Evolutionary conservation across 2,888 invertebrate species (phyloP), one percentile per base, ranked within the genome.

Genomic region (Pachliopta kotzebuea): DNA sequence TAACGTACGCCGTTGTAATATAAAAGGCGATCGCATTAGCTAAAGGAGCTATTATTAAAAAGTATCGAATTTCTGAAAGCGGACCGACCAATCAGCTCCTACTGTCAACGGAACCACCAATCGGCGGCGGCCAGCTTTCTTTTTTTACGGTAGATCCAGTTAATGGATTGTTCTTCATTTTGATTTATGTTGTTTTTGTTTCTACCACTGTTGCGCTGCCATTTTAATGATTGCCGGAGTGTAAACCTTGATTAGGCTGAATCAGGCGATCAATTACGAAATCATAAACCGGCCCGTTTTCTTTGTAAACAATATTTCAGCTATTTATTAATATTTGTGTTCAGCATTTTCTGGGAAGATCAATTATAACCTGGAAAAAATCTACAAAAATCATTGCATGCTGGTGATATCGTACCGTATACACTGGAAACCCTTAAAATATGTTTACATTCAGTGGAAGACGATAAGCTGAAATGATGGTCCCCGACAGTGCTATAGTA

Each of bases 31-130:
- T 89, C 90, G 86, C 88, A 91, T 91, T 90, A 91, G 84, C 87
- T 80, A 85, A 87, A 90, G 87, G 83, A 90, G 86, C 91, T 90
- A 90, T 91, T 90, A 90, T 90, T 90, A 90, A 91, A 91, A 91
- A 90, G 90, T 91, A 91, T 91, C 91, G 81, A 80, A 82, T 91
- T 90, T 85, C 90, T 65, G 83, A 88, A 86, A 88, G 88, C 81
- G 81, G 72, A 79, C 65, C 75, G 75, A 69, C 90, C 90, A 90
- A 90, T 90, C 75, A 75, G 74, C 77, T 69, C 72, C 78, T 75
- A 77, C 83, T 83, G 84, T 81, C 82, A 80, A 75, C 74, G 70
- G 72, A 72, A 56, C 78, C 69, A 76, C 90, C 90, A 91, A 91
- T 90, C 80, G 77, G 73, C 71, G 76, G 64, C 67, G 70, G 71